phyloP scores from a whole-genome alignment of 1,140 invertebrate species.

The Heliconius himera region DNA sequence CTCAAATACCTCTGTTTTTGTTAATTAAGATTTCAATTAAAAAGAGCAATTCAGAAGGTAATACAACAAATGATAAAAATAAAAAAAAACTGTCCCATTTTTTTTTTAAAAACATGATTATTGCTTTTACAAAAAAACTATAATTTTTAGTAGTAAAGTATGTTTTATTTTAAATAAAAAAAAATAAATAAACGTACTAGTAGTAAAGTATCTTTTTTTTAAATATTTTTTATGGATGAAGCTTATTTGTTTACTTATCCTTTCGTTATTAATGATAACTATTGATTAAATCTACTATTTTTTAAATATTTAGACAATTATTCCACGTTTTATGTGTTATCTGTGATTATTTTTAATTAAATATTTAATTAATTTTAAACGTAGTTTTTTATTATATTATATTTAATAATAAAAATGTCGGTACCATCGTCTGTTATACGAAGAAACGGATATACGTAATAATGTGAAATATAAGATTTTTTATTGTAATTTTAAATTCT shows the following conservation, averaged over 20 bases:
- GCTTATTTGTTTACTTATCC: too few species aligned
- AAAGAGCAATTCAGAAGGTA: too few species aligned
- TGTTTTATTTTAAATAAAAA: too few species aligned
- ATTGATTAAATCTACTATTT: too few species aligned
- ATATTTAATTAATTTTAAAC: conserved; percentile 22
- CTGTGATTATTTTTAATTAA: conserved; percentile 28
- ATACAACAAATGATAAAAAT: too few species aligned
- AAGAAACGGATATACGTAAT: conserved; percentile 77
- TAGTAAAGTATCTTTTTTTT: too few species aligned
- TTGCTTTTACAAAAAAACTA: too few species aligned
- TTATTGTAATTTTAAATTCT: conserved; percentile 58
- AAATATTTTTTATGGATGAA: too few species aligned
- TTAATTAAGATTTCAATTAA: not conserved
- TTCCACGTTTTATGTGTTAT: conserved; percentile 35
- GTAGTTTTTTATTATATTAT: conserved; percentile 17
- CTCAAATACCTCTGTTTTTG: not conserved
- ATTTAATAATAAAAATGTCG: conserved; percentile 38
- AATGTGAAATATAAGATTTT: conserved; percentile 68
- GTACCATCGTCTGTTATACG: conserved; percentile 64
- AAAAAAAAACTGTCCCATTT: not conserved
- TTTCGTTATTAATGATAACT: too few species aligned
- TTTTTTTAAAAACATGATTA: not conserved
- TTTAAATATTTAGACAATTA: not conserved
- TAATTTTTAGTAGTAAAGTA: too few species aligned
- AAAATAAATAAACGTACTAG: too few species aligned